Conservation (phyloP, 2,113 vertebrate genomes). For the Paratilapia polleni region DNA sequence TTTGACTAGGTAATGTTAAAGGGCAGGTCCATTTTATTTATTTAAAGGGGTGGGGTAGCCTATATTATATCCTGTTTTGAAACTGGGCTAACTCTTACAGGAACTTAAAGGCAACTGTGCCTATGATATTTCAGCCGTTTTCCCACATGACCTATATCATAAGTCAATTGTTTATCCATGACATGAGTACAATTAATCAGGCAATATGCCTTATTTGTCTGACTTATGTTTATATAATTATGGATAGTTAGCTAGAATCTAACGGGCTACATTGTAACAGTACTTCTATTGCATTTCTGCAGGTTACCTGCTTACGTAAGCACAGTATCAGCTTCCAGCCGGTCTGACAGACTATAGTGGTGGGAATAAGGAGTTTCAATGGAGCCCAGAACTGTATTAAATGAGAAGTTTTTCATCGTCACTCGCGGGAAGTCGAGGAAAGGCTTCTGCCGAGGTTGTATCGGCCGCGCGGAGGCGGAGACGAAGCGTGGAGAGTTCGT, state of each 20-base stretch:
- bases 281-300: background rate
- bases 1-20: background rate
- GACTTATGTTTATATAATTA: background rate
- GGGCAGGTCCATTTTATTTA: background rate
- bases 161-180: background rate
- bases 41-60: background rate
- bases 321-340: background rate
- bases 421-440: constrained; percentile 72
- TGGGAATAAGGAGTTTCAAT: background rate
- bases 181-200: background rate
- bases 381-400: constrained; percentile 55
- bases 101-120: background rate
- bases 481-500: constrained; percentile 63
- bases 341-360: background rate
- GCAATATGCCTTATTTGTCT: background rate
- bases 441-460: constrained; percentile 73
- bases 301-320: background rate
- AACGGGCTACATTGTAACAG: background rate
- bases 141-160: background rate
- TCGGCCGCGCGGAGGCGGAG: constrained; percentile 75
- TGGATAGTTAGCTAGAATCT: too few relatives aligned
- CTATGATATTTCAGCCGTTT: background rate
- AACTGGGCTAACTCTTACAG: background rate
- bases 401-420: constrained; percentile 79
- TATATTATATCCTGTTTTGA: background rate